phyloP scores from a whole-genome alignment of 2,888 invertebrate genomes.

The Xanthostigma xanthostigma region DNA sequence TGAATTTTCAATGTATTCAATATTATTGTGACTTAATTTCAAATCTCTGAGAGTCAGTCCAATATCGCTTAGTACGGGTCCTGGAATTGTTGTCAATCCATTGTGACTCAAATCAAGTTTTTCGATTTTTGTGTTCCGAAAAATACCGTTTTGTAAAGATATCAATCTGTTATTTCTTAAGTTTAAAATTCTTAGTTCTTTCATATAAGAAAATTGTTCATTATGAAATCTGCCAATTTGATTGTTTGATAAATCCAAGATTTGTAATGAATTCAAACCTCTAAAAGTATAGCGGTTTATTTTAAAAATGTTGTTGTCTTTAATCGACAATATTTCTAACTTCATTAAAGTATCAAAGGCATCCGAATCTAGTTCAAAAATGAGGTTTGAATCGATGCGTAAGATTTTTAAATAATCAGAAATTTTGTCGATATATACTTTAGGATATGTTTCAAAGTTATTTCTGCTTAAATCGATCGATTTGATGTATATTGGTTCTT shows the following conservation, averaged over 20 bases:
- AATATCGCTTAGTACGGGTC: too few species aligned
- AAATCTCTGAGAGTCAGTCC: too few species aligned
- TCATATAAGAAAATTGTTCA: constrained; percentile 49
- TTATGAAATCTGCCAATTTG: constrained; percentile 45
- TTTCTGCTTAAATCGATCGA: too few species aligned
- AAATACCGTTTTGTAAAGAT: constrained; percentile 50
- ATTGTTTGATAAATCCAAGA: constrained; percentile 52
- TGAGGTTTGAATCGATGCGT: constrained; percentile 46
- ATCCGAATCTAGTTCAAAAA: constrained; percentile 42
- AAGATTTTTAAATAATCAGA: constrained; percentile 41
- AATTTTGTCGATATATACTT: constrained; percentile 20
- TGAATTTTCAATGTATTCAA: constrained; percentile 19
- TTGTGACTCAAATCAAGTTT: constrained; percentile 50
- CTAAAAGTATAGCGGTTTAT: too few species aligned
- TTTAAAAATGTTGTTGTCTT: too few species aligned
- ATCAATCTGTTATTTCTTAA: constrained; percentile 53
- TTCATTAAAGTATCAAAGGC: constrained; percentile 36
- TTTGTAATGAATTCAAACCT: constrained; percentile 35
- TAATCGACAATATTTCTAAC: too few species aligned
- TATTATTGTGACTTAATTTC: constrained; percentile 30
- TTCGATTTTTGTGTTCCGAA: constrained; percentile 50
- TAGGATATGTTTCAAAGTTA: too few species aligned
- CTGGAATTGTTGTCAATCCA: too few species aligned
- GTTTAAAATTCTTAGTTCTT: constrained; percentile 48
- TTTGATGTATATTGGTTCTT: too few species aligned